These are phyloP conservation scores for Astropecten irregularis DNA, from an alignment of 53 echinoderm and acorn worm species.

Conservation along the genomic window DNA sequence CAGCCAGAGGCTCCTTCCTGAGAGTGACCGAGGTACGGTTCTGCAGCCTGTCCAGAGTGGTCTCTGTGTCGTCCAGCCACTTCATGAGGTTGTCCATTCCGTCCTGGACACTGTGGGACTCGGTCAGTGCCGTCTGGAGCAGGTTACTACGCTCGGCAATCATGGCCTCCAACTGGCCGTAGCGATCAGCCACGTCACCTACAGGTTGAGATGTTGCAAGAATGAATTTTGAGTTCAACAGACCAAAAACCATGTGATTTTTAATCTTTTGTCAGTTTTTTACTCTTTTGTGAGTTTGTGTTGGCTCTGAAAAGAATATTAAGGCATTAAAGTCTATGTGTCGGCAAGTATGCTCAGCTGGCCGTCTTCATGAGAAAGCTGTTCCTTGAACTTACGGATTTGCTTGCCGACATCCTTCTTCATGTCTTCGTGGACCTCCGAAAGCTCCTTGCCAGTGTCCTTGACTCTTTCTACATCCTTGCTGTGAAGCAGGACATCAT, in stretches of 20 bases:
- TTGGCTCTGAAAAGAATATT: no score
- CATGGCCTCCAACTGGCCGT: conserved; percentile 88
- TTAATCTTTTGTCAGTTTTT: no score
- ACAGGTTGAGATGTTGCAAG: not conserved
- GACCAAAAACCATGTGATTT: no score
- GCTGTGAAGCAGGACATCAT: conserved; percentile 85
- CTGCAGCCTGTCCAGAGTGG: conserved; percentile 81
- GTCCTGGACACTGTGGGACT: conserved; percentile 85
- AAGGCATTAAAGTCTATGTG: no score
- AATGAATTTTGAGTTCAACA: not conserved
- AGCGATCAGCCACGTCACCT: conserved; percentile 89
- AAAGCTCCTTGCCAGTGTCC: conserved; percentile 84
- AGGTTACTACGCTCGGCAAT: conserved; percentile 85
- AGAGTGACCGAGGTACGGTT: conserved; percentile 81
- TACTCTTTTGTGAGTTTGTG: no score
- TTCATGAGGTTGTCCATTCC: conserved; percentile 86
- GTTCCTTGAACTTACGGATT: conserved; percentile 78
- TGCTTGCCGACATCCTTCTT: conserved; percentile 89
- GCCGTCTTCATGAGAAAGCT: no score
- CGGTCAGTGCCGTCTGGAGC: conserved; percentile 92
- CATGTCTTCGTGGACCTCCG: conserved; percentile 84
- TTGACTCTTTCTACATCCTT: conserved; percentile 89
- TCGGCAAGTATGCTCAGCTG: no score
- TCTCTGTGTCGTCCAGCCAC: conserved; percentile 90
- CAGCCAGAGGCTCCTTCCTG: conserved; percentile 74